Evolutionary conservation across 92 coral and sea anemone species (phyloP), one percentile per base, ranked within the genome.

Genomic region (Palythoa caribaeorum): DNA sequence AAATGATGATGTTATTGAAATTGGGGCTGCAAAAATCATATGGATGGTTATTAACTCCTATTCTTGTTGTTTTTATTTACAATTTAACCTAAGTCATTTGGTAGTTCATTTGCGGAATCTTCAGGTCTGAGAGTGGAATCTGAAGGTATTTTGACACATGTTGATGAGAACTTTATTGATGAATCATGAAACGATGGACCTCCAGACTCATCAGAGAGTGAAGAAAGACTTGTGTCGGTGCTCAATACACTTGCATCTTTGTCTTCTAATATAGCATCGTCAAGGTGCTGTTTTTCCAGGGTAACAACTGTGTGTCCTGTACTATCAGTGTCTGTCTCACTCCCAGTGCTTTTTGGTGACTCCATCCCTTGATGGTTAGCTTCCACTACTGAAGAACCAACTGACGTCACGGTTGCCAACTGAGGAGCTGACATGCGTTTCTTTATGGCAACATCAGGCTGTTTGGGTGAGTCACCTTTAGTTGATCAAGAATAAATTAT

Each of bases 91-190:
- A 40, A 21, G 14, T 81, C 62, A 59, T 47, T 80, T 28, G 44
- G 47, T 20, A 66, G 76, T 81, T 81, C 86, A 81, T 81, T 81
- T 13, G 66, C 63, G 28, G 85, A 80, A 39, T 66, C 70, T 13
- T 80, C 75, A n/a, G 75, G 57, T 80, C 55, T 68, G 17, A 81
- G 75, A 7, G 90, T 57, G 13, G 77, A 70, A 6, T 95, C 96
- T 2, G 94, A 91, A 0, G 98, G 92, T 16, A 94, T 89, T 60
- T 95, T 95, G 76, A 94, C 91, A 73, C 98, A 95, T 9, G 98
- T 93, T 35, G 98, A 95, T 3, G 98, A 95, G 76, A 95, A 95
- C 3, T 94, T 95, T 21, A 95, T 95, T 9, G 98, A 95, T 1
- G 93, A 88, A 35, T 92, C 98, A 65, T 92, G 93, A 57, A 94